These are phyloP conservation scores for Amphiprion ocellaris DNA, from an alignment of 2,113 vertebrate genomes.

Conservation along the genomic window DNA sequence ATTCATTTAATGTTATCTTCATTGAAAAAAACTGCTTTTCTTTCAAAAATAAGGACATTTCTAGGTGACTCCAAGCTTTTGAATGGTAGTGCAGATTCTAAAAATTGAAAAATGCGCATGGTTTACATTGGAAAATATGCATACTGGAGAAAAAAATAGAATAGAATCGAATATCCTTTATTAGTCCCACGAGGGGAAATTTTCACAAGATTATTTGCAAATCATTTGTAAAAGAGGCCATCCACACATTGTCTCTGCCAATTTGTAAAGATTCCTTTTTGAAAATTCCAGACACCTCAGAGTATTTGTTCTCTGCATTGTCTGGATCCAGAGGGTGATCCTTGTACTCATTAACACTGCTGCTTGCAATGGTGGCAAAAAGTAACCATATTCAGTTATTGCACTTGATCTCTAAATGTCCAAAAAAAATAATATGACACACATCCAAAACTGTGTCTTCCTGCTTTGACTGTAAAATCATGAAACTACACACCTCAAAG, in stretches of 20 bases:
- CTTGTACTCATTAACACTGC: slow-evolving; percentile 45
- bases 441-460: background rate
- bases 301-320: slow-evolving; percentile 42
- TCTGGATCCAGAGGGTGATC: slow-evolving; percentile 44
- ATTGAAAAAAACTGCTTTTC: too few relatives aligned
- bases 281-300: slow-evolving; percentile 35
- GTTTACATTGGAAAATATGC: slow-evolving; percentile 16
- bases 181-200: too few relatives aligned
- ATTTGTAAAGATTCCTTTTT: slow-evolving; percentile 37
- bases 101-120: slow-evolving; percentile 6
- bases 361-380: slow-evolving; percentile 23
- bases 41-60: too few relatives aligned
- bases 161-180: too few relatives aligned
- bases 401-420: slow-evolving; percentile 21
- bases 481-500: too few relatives aligned
- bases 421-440: background rate
- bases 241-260: slow-evolving; percentile 34
- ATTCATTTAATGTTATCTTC: too few relatives aligned
- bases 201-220: too few relatives aligned
- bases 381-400: slow-evolving; percentile 14
- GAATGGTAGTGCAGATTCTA: background rate
- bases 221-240: too few relatives aligned
- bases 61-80: too few relatives aligned
- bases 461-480: background rate
- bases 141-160: slow-evolving; percentile 33